phyloP scores from a whole-genome alignment of 2,888 invertebrate genomes.

The Aphidius colemani region DNA sequence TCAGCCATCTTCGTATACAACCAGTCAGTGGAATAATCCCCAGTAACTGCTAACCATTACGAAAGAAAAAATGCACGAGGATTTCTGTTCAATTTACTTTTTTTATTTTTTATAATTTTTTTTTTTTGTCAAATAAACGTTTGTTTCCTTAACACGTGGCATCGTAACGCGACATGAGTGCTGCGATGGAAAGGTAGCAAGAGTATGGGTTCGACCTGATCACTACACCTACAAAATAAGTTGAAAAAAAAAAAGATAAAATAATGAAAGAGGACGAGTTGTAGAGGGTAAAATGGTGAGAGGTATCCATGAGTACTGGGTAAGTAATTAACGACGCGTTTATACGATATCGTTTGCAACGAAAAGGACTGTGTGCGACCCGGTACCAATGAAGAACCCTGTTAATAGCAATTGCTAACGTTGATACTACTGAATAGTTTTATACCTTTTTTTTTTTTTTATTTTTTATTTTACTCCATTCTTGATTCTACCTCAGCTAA shows the following conservation, averaged over 20 bases:
- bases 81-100: conserved; percentile 45
- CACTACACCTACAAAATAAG: conserved; percentile 29
- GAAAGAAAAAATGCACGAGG: conserved; percentile 32
- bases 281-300: conserved; percentile 33
- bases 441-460: conserved; percentile 28
- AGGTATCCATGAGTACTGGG: conserved; percentile 42
- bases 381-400: conserved; percentile 52
- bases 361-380: conserved; percentile 40
- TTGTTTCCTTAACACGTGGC: conserved; percentile 50
- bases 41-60: conserved; percentile 32
- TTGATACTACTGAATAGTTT: conserved; percentile 51
- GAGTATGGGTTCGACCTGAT: conserved; percentile 22
- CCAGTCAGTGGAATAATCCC: conserved; percentile 45
- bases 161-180: conserved; percentile 42
- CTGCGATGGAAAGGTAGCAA: conserved; percentile 28
- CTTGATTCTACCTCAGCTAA: conserved; percentile 22
- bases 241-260: conserved; percentile 34
- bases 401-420: conserved; percentile 56
- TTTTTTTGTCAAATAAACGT: conserved; percentile 47
- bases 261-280: conserved; percentile 28
- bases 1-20: conserved; percentile 22
- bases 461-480: too few relatives aligned
- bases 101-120: conserved; percentile 30
- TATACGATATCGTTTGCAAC: conserved; percentile 51
- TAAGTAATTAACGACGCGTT: conserved; percentile 56